Evolutionary conservation across 64 coral and sea anemone genomes (phyloP), one percentile per base, ranked within the genome.

Genomic region (Stichodactyla mertensii): DNA sequence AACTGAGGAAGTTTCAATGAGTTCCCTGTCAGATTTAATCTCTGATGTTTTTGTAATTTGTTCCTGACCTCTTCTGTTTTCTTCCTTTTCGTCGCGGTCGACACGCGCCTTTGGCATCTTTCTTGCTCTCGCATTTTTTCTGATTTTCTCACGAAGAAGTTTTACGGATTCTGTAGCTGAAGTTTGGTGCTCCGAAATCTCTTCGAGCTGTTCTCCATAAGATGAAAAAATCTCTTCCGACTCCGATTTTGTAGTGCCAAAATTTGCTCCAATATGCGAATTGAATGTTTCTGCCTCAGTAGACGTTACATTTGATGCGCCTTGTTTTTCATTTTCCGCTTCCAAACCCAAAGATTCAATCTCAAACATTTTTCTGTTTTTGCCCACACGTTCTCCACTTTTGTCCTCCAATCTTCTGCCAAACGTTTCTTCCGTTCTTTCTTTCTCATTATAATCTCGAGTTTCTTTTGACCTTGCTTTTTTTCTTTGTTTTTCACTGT

Each of bases 161-260:
- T 55, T 81, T 53, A 53, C 78, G 15, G 78, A 81, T 20, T 81
- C 78, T 20, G 13, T 53, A 54, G 78, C 12, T 5, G 78, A 81
- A 16, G n/a, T 2, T 54, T 19, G 7, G 52, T 54, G 18, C 19
- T 51, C 54, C 4, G 53, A 51, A 81, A 31, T 16, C 7, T 54
- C 54, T 16, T 52, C 52, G 36, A 23, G 19, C 53, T 52, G 78
- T 15, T 54, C 52, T 19, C 78, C 78, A 54, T 28, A 81, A 16
- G 78, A 81, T 12, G 78, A 81, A 55, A 81, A 81, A 81, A 81
- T 55, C 18, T 81, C 78, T 81, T 54, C 78, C 7, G 78, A 23
- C 10, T 27, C 26, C 69, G 4, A n/a, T n/a, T 66, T 66, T 74
- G n/a, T 13, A 23, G 6, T 20, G 69, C 69, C 19, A 23, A 74